Evolutionary conservation across 1,140 invertebrate genomes (phyloP), one percentile per base, ranked within the genome.

Genomic region (Ruditapes philippinarum): DNA sequence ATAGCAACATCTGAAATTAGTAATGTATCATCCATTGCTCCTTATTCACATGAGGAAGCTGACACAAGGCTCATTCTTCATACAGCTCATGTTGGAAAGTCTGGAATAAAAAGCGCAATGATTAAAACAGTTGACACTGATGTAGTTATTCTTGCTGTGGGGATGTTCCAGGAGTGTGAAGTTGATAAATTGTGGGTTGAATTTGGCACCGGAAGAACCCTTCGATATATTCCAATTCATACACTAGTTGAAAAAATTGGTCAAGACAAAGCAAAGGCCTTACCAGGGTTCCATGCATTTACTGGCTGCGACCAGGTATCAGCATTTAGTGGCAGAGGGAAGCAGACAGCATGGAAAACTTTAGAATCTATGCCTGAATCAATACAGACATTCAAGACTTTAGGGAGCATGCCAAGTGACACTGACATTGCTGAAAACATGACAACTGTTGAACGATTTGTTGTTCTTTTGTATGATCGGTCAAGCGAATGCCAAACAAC

Each of bases 141-240:
- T 82, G 79, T 82, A 49, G 83, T 85, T 17, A n/a, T 74, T 7
- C 45, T 92, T 28, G 91, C 90, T 42, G 81, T 93, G 12, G 68
- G 51, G 54, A 19, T 78, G 17, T 60, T 76, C 45, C 19, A 40
- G 42, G 31, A 57, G 28, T 40, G 92, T n/a, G 33, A 19, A 12
- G 0, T 83, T 3, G 17, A 57, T 40, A 73, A 88, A 17, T 91
- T 82, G n/a, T 84, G 19, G 51, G 54, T 89, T 31, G 78, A 60
- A 22, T 89, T 89, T 84, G 78, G 88, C 25, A 89, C 9, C 31
- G 79, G 80, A 22, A 89, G 65, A 38, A 54, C 70, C 25, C 54
- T 62, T n/a, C 54, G 38, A 49, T 62, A 38, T 28, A 22, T 68
- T 19, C 12, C n/a, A 54, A 76, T 89, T 28, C 80, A 76, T 74